Evolutionary conservation across 1,140 invertebrate species (phyloP).

Genomic region (Glossosoma conforme): DNA sequence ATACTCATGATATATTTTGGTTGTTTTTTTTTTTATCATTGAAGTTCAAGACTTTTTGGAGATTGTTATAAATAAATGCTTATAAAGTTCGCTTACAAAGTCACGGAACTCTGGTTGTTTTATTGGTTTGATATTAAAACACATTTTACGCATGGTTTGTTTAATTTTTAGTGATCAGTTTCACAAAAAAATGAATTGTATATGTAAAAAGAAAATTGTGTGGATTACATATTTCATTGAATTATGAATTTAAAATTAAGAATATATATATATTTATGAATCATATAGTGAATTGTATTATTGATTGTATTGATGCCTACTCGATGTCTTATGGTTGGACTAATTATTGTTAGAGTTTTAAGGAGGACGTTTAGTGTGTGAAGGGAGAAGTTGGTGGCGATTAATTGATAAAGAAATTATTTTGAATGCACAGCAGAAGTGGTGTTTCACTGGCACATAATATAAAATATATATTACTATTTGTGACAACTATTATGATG

Average conservation of each 20-base stretch:
- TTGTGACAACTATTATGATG: conserved; percentile 10
- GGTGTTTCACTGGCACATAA: conserved; percentile 25
- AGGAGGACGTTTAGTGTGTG: conserved; percentile 10
- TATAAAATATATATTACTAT: conserved; percentile 14
- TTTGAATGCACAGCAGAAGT: conserved; percentile 19
- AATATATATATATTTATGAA: not conserved
- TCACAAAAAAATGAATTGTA: not conserved
- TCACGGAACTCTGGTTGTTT: no score
- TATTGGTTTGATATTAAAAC: not conserved
- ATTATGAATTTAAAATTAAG: not conserved
- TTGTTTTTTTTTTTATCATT: no score
- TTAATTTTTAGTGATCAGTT: not conserved
- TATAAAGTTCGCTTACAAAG: no score
- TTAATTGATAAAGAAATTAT: conserved; percentile 17
- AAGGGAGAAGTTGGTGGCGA: conserved; percentile 9
- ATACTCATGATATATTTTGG: no score
- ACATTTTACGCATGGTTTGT: not conserved
- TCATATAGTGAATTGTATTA: not conserved
- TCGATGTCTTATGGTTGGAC: conserved; percentile 32
- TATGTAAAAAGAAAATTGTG: not conserved
- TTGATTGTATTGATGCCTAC: conserved; percentile 25
- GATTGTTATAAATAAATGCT: not conserved
- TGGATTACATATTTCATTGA: not conserved
- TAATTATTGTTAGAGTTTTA: conserved; percentile 26
- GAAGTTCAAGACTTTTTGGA: no score